Evolutionary conservation across 2,797 vertebrate species (phyloP).

Genomic region (Acanthiza pusilla): DNA sequence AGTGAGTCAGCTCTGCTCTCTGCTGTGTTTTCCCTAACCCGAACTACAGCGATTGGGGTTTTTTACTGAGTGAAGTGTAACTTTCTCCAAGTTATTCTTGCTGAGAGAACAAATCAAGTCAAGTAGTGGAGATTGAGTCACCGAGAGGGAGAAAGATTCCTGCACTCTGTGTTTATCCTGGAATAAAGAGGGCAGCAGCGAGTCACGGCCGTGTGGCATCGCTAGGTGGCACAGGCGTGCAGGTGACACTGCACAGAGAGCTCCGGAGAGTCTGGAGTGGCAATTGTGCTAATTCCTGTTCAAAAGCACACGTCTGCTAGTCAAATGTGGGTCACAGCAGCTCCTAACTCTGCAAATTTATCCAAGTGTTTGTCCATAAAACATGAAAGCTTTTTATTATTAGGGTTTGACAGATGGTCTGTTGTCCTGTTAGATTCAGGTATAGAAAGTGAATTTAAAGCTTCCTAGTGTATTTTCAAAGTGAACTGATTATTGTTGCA

Average conservation of each 20-base stretch:
- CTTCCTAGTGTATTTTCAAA: neutral
- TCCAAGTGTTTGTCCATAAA: neutral
- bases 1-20: neutral
- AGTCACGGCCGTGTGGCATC: rapidly evolving
- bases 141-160: neutral
- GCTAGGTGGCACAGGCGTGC: rapidly evolving
- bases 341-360: neutral
- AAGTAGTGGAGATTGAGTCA: neutral
- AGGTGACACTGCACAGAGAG: neutral
- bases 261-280: neutral
- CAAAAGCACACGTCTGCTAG: neutral
- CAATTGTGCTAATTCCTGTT: neutral
- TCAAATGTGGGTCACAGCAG: neutral
- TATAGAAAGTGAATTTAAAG: neutral
- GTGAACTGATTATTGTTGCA: neutral
- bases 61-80: neutral
- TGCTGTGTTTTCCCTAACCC: rapidly evolving
- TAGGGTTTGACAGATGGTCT: neutral
- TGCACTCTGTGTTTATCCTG: neutral
- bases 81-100: neutral
- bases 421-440: neutral
- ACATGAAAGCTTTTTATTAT: neutral
- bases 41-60: neutral
- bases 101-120: neutral
- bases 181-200: constrained; percentile 31